These are phyloP conservation scores for Drosophila rufa DNA, from an alignment of 1,140 invertebrate genomes.

Conservation along the genomic window DNA sequence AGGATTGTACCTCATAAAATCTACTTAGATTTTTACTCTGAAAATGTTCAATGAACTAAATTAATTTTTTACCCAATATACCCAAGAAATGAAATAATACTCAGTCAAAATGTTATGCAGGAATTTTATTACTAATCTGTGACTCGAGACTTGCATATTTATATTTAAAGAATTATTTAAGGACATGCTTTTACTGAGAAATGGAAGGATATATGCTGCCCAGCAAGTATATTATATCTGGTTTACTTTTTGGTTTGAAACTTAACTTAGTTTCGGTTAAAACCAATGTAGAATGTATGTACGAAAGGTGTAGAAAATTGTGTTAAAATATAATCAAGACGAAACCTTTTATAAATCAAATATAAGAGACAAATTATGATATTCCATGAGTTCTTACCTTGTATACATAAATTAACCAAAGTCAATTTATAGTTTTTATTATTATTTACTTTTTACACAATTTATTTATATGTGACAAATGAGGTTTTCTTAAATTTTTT, in stretches of 20 bases:
- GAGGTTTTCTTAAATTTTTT: background rate
- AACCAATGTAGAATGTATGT: background rate
- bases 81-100: too few relatives aligned
- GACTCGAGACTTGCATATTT: too few relatives aligned
- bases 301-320: background rate
- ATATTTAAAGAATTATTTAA: too few relatives aligned
- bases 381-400: too few relatives aligned
- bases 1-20: background rate
- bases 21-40: rapidly evolving
- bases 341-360: too few relatives aligned
- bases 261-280: background rate
- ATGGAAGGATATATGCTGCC: too few relatives aligned
- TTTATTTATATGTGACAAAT: background rate
- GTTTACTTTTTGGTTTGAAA: background rate
- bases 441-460: background rate
- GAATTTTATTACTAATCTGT: too few relatives aligned
- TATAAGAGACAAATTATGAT: background rate
- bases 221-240: rapidly evolving
- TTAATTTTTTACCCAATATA: background rate
- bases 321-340: background rate
- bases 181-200: too few relatives aligned
- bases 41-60: too few relatives aligned
- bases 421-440: background rate
- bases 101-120: too few relatives aligned
- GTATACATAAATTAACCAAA: too few relatives aligned